Percentiles rank a stretch among this genome's conserved stretches.
Conservation (phyloP, 2,888 invertebrate species). For the Yponomeuta malinellus region DNA sequence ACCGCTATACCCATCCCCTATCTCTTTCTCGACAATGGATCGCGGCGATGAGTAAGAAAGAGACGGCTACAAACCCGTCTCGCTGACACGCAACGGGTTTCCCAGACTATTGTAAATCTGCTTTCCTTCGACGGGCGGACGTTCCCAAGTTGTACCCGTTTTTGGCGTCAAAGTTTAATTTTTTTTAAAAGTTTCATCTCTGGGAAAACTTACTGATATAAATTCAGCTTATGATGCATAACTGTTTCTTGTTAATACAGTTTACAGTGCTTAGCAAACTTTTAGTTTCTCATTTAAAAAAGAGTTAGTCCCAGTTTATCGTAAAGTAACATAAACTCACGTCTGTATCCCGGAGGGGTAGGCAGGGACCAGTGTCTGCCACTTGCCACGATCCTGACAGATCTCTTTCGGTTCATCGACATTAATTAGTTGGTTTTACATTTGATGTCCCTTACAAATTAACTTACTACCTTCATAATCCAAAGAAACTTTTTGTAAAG, state of each 20-base stretch:
- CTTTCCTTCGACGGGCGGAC: conserved; percentile 48
- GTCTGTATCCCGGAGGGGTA: too few species aligned
- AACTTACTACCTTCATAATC: too few species aligned
- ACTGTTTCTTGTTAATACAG: neutral
- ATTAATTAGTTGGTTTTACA: too few species aligned
- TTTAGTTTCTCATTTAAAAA: too few species aligned
- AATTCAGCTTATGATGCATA: neutral
- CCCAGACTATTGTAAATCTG: conserved; percentile 37
- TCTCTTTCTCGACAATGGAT: neutral
- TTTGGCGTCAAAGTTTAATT: neutral
- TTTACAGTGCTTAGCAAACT: too few species aligned
- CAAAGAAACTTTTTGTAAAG: too few species aligned
- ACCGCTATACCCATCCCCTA: neutral
- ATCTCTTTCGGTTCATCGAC: too few species aligned
- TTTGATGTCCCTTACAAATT: too few species aligned
- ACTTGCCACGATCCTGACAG: too few species aligned
- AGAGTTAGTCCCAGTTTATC: too few species aligned
- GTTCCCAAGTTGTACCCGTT: conserved; percentile 9
- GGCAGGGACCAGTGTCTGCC: too few species aligned
- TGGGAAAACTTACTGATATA: neutral
- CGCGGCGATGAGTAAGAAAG: neutral
- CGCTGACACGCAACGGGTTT: conserved; percentile 26
- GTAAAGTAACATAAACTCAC: too few species aligned
- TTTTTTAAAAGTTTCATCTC: neutral
- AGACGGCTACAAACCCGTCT: neutral